Evolutionary conservation across 1,140 invertebrate species (phyloP), one percentile per base, ranked within the genome.

Genomic region (Drosophila sp.): DNA sequence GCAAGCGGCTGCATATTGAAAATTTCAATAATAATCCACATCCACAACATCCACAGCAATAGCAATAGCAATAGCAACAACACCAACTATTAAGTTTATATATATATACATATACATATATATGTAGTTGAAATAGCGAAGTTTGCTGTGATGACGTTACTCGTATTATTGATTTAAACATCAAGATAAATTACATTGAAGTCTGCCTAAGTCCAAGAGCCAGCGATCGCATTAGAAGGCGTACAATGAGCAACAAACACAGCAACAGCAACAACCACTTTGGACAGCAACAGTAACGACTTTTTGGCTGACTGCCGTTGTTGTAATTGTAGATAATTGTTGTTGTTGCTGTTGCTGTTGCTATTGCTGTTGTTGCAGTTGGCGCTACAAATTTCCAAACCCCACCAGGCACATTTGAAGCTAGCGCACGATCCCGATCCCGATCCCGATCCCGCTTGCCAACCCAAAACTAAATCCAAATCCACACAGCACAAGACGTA

Each of bases 111-210:
- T n/a, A n/a, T 13, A 27, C 6, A 18, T 34, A 11, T 53, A 36
- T 59, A 36, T 36, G 57, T 29, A 43, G 38, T 45, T 54, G 29
- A 70, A 48, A 54, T 54, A 57, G 32, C 59, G 8, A 65, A 53
- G 38, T 57, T 73, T 56, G 65, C 62, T 40, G 45, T 87, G 87
- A 90, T 89, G 89, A 83, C 74, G 79, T 90, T 90, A 80, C 41
- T 32, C 53, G 51, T 57, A 72, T 90, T 90, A 90, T 90, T 90
- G 89, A 90, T 90, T 90, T 90, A 89, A 90, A 90, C 89, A 90
- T 90, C 89, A 90, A 90, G 89, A 90, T 90, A 90, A 90, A 90
- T 90, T 90, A 71, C 84, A 89, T 58, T 74, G 80, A 58, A 57
- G 66, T 67, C 71, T 78, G 67, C 58, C 45, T 34, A 14, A 50